Conservation (phyloP, 1,140 invertebrate genomes). For the Psix sp. region DNA sequence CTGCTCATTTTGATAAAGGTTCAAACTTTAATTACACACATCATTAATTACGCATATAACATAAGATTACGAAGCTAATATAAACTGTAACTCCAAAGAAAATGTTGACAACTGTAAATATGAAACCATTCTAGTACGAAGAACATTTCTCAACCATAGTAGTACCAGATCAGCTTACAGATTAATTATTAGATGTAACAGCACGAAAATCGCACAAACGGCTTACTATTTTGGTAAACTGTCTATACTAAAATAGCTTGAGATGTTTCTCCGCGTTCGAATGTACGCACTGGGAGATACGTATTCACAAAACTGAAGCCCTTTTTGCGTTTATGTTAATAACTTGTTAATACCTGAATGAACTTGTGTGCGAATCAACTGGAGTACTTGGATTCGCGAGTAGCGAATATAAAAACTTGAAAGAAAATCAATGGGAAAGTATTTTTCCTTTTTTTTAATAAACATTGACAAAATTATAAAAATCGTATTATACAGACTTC, state of each 20-base stretch:
- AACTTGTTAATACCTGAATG: conserved; percentile 37
- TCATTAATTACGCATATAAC: background rate
- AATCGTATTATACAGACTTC: conserved; percentile 43
- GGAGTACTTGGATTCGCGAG: conserved; percentile 3
- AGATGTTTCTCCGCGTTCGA: background rate
- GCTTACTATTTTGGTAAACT: no score
- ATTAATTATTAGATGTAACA: no score
- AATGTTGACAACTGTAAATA: background rate
- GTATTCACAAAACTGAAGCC: conserved; percentile 15
- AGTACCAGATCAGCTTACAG: no score
- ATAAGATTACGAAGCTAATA: conserved; percentile 1
- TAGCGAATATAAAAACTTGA: conserved; percentile 1
- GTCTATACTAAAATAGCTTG: no score
- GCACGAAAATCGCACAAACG: no score
- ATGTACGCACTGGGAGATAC: conserved; percentile 4
- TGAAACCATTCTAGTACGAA: no score
- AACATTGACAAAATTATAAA: conserved; percentile 27
- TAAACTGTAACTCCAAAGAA: background rate
- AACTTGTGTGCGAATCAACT: conserved; percentile 34
- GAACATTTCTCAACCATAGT: no score
- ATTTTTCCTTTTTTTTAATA: conserved; percentile 24
- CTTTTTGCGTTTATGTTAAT: no score
- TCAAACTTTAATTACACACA: background rate
- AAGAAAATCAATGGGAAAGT: no score
- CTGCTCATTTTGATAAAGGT: background rate